Evolutionary conservation across 2,797 vertebrate species (phyloP).

Genomic region (Pangasius macronema): DNA sequence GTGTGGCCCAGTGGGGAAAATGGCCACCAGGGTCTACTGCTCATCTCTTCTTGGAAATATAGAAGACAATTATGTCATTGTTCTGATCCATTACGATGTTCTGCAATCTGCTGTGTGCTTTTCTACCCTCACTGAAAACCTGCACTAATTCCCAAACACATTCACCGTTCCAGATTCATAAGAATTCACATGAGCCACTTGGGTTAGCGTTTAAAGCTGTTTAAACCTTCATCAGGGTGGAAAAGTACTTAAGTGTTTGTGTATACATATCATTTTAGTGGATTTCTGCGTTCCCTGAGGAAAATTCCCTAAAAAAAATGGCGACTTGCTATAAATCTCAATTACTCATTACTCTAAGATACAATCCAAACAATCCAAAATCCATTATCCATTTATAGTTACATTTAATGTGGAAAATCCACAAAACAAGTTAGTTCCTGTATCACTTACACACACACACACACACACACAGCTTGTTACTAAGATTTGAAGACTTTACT

Average conservation of each 20-base stretch:
- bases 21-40: conserved; percentile 47
- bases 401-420: background rate
- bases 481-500: background rate
- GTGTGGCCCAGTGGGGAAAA: background rate
- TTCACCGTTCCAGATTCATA: background rate
- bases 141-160: background rate
- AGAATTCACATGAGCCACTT: conserved; percentile 2
- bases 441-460: no score
- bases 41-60: conserved; percentile 49
- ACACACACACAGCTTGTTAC: no score
- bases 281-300: background rate
- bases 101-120: conserved; percentile 46
- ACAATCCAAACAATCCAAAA: background rate
- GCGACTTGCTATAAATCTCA: background rate
- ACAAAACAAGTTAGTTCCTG: background rate
- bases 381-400: background rate
- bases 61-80: conserved; percentile 49
- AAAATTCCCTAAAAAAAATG: background rate
- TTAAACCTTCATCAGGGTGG: background rate
- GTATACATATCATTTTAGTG: background rate
- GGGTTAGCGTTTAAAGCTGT: background rate
- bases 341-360: background rate
- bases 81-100: conserved; percentile 62
- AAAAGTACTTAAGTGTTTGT: background rate
- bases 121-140: conserved; percentile 23